Evolutionary conservation across 1,140 invertebrate species (phyloP), one percentile per base, ranked within the genome.

Genomic region (Neuroterus valhalla): DNA sequence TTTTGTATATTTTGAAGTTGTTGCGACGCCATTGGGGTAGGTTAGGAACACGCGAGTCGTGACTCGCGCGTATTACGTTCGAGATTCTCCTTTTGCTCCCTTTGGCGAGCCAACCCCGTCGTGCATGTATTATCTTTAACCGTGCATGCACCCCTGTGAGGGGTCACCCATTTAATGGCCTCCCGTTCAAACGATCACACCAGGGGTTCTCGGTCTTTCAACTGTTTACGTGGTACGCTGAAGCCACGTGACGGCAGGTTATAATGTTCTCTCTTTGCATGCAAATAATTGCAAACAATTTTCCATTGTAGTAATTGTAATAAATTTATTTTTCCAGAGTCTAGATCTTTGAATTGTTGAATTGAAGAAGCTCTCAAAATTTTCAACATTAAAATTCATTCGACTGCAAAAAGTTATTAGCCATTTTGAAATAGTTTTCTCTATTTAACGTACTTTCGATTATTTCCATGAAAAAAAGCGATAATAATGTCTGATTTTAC

Each of bases 61-160:
- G 55, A 38, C 55, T 62, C 31, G 26, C 55, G 55, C 55, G 55
- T 62, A 62, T 62, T 62, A 38, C 55, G 55, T 62, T 62, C 23
- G 11, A 12, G 55, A 15, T 62, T 62, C 23, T 62, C 31, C 31
- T 62, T 62, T 62, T 62, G n/a, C 55, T 62, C 55, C 55, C 55
- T 38, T 62, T 62, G 26, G 23, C 23, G 3, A 31, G 26, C n/a
- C 55, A 62, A 62, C 26, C 55, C 26, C 55, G 26, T 62, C 23
- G 26, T n/a, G 55, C 23, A 62, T 26, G 23, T 62, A 62, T 14
- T n/a, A n/a, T 62, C 23, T n/a, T 38, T 38, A 62, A 38, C 12
- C 55, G 26, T 62, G 55, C 55, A 62, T 62, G 21, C 55, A 62
- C 55, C 55, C 55, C 23, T 38, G 23, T 62, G 46, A 48, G 46